phyloP scores from a whole-genome alignment of 2,888 invertebrate genomes.

The Dermolepida albohirtum region DNA sequence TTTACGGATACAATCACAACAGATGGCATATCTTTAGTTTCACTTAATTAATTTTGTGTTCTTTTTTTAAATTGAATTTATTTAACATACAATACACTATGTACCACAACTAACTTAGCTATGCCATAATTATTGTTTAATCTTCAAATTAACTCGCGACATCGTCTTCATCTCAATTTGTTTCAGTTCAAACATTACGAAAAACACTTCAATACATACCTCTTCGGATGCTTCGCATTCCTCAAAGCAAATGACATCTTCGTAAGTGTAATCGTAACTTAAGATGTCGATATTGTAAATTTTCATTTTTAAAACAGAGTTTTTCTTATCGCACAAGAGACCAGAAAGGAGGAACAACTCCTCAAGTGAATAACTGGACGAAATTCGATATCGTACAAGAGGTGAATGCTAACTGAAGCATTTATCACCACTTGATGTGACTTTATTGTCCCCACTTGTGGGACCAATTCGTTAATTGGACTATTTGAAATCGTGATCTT shows the following conservation, averaged over 20 bases:
- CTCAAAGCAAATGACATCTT: conserved; percentile 18
- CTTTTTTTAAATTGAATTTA: too few relatives aligned
- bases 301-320: conserved; percentile 1
- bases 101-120: too few relatives aligned
- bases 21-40: too few relatives aligned
- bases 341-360: neutral
- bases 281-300: conserved; percentile 15
- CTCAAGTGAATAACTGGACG: neutral
- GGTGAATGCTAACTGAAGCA: too few relatives aligned
- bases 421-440: neutral
- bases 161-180: too few relatives aligned
- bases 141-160: too few relatives aligned
- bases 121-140: too few relatives aligned
- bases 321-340: neutral
- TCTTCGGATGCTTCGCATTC: conserved; percentile 35
- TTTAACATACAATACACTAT: too few relatives aligned
- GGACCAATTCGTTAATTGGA: conserved; percentile 24
- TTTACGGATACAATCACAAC: too few relatives aligned
- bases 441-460: conserved; percentile 28
- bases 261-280: conserved; percentile 21
- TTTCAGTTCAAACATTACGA: too few relatives aligned
- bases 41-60: too few relatives aligned
- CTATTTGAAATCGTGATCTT: conserved; percentile 1
- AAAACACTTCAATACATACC: conserved; percentile 4
- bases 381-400: conserved; percentile 1